Base-by-base conservation (phyloP, 1,140 invertebrate genomes). In the Papilio polytes region DNA sequence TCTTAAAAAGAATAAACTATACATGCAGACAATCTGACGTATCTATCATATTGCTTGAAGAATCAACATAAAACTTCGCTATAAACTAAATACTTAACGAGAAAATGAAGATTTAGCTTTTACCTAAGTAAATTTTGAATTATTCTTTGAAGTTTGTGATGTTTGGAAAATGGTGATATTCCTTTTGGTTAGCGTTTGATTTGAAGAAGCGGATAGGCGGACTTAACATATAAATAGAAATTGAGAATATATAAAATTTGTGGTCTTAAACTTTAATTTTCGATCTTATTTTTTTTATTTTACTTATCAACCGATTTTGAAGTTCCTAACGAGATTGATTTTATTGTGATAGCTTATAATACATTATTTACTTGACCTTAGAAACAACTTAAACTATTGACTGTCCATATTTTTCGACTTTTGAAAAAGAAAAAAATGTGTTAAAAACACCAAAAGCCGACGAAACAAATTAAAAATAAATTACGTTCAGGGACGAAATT, bases 171-270 rank as follows among this genome's bases (percentile, higher is more conserved):
- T 20, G n/a, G n/a, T 59, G 22, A 20, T 20, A 20, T 70, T 7
- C 26, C 6, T 36, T 63, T 12, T 10, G 3, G 59, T 4, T 15
- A 15, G 46, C 9, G n/a, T 48, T 74, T 15, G 46, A 46, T 76
- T 51, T 51, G 74, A 76, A 74, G 51, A 10, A 51, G 74, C 46
- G 46, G n/a, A 22, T 89, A 93, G 91, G 91, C 91, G 91, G 91
- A 91, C 78, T 18, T 31, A 70, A 36, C 15, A 9, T 70, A 63
- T 26, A 22, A 26, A 26, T 66, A 36, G 13, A 70, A 70, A 70
- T 70, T 56, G 20, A 20, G 18, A n/a, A 56, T n/a, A 56, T n/a
- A 56, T 56, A 20, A n/a, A 20, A 56, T 56, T 56, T 56, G 53
- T 56, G 53, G n/a, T 20, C 53, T 56, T 56, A 20, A 56, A 9